phyloP scores from a whole-genome alignment of 2,113 vertebrate species.

The Mixornis gularis region DNA sequence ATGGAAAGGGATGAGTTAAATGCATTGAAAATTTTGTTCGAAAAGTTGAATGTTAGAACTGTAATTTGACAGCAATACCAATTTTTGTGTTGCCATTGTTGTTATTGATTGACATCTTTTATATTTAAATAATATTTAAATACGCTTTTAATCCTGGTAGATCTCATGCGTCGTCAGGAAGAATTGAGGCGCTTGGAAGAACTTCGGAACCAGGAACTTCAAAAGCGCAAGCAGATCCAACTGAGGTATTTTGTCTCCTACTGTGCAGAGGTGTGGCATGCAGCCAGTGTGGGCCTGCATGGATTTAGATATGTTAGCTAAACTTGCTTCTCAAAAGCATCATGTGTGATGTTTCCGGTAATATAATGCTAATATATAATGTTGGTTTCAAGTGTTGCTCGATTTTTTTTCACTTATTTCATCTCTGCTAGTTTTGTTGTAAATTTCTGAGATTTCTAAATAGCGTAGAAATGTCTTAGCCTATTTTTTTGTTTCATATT shows the following conservation, averaged over 20 bases:
- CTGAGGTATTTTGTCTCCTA: slow-evolving; percentile 78
- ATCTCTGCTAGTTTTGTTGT: background rate
- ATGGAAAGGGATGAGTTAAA: background rate
- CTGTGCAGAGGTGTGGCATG: background rate
- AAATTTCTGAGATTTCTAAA: background rate
- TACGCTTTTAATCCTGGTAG: slow-evolving; percentile 59
- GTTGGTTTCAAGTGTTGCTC: background rate
- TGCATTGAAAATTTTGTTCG: background rate
- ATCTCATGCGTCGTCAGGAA: slow-evolving; percentile 96
- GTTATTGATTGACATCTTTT: background rate
- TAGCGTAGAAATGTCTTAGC: background rate
- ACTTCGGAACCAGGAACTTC: slow-evolving; percentile 93
- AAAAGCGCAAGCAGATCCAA: slow-evolving; percentile 95
- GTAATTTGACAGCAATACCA: background rate
- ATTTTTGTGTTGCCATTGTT: background rate
- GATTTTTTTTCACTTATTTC: background rate
- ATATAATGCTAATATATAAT: background rate
- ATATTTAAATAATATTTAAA: background rate
- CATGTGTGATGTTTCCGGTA: background rate
- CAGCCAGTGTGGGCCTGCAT: background rate
- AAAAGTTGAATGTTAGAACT: background rate
- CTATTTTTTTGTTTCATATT: background rate
- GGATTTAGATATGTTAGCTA: background rate
- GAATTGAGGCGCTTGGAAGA: slow-evolving; percentile 94
- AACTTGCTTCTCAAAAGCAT: background rate